Conservation (phyloP, 2,888 invertebrate species). For the Aelia acuminata region DNA sequence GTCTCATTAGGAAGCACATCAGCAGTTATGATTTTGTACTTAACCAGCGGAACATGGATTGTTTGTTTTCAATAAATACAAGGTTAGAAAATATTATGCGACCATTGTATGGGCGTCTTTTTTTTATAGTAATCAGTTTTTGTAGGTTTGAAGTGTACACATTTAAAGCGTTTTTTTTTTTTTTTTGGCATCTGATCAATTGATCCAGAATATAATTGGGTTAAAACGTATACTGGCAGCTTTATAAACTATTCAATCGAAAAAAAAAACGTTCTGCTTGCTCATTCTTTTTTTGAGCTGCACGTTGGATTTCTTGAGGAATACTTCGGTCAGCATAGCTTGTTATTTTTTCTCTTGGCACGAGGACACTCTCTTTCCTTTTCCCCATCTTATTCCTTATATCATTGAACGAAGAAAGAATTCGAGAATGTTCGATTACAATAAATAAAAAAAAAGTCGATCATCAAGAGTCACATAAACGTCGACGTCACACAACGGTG, state of each 20-base stretch:
- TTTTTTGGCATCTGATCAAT: background rate
- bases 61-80: slow-evolving; percentile 24
- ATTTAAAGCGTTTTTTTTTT: no score
- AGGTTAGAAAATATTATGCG: slow-evolving; percentile 44
- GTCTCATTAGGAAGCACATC: background rate
- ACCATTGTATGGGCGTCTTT: background rate
- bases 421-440: background rate
- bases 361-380: background rate
- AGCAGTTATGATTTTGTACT: background rate
- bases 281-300: background rate
- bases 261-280: background rate
- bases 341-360: background rate
- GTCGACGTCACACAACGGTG: background rate
- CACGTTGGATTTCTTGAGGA: background rate
- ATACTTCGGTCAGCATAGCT: background rate
- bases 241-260: background rate
- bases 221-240: background rate
- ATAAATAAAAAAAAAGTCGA: background rate
- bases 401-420: background rate
- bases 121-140: background rate
- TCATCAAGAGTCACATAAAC: background rate
- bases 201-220: background rate
- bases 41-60: background rate
- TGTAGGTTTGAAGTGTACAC: background rate
- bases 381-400: background rate